Base-by-base conservation (phyloP, 2,888 invertebrate species). In the Argyresthia goedartella region DNA sequence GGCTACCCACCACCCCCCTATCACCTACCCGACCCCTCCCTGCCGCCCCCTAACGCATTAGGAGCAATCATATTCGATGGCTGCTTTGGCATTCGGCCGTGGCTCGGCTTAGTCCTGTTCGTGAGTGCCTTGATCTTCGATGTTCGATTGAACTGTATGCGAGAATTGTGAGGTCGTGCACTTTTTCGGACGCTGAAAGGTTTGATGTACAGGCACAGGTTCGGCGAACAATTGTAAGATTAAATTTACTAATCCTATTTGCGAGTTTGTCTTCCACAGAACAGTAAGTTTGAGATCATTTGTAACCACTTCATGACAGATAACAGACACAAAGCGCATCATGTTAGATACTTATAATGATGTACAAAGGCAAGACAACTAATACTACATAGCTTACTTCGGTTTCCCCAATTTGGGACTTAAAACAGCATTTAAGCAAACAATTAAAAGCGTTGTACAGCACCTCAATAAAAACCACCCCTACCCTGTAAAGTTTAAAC, bases 41-140 rank as follows among this genome's bases (percentile, higher is more conserved):
- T 64, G 64, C 67, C 62, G 57, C 25, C 25, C 6, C 69, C 73
- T 60, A 68, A 62, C 76, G 81, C 81, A 81, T 85, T 84, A 82
- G 81, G 81, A 82, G 84, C 81, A 82, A 84, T 84, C 85, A 86
- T 84, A 84, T 84, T 82, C 82, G 81, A 81, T 80, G 81, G 77
- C 72, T 76, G 78, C 84, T 85, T 84, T 85, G 85, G 85, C 85
- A 85, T 77, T 75, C 75, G 74, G 69, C 73, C 77, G 73, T 78
- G 81, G 81, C 84, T 81, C 81, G 79, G 76, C 71, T 73, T 71
- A 49, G 35, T 6, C 25, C 25, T 25, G 25, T 25, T 25, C 6
- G 25, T 25, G 25, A 25, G 25, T 25, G 25, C 25, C 25, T 25
- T 25, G 25, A 25, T 4, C 25, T 25, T 25, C 25, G 25, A 25